Base-by-base conservation (phyloP, 1,140 invertebrate genomes). In the Delia radicum region DNA sequence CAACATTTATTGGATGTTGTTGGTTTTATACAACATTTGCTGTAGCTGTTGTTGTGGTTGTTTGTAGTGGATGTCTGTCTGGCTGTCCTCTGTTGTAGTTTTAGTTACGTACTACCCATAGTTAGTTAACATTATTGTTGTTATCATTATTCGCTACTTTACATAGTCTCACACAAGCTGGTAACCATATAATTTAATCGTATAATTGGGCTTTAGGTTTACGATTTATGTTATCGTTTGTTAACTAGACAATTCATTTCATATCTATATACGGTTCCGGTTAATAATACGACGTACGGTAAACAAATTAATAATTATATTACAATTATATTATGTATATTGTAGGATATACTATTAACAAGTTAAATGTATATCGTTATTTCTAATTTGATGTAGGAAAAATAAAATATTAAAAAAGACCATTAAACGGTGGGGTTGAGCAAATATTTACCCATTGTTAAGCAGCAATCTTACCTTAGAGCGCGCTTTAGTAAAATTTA, bases 1-100 rank as follows among this genome's bases (percentile, higher is more conserved):
- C 72, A 73, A 73, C 42, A 73, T 73, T 73, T 73, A 73, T 73
- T 48, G 72, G 72, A 61, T 61, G 21, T 73, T 73, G 37, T 29
- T 67, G 27, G 12, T 33, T 42, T 24, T 3, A 67, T 13, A 5
- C 65, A 24, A 69, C 21, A 33, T 69, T 24, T 33, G 29, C 21
- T n/a, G 21, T 26, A 18, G 31, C 42, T 72, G 67, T 37, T 37
- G 21, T 46, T 21, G 12, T 72, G 6, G 69, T 21, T 7, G 18
- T 26, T n/a, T n/a, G n/a, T n/a, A n/a, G n/a, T n/a, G n/a, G n/a
- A n/a, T n/a, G n/a, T n/a, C n/a, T n/a, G n/a, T n/a, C n/a, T n/a
- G n/a, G n/a, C n/a, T n/a, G n/a, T n/a, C n/a, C n/a, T n/a, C n/a
- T 10, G 29, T 26, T 8, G 29, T 73, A 7, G 27, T 27, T 27